phyloP scores from a whole-genome alignment of 2,797 vertebrate species.

The Hemitrygon akajei region DNA sequence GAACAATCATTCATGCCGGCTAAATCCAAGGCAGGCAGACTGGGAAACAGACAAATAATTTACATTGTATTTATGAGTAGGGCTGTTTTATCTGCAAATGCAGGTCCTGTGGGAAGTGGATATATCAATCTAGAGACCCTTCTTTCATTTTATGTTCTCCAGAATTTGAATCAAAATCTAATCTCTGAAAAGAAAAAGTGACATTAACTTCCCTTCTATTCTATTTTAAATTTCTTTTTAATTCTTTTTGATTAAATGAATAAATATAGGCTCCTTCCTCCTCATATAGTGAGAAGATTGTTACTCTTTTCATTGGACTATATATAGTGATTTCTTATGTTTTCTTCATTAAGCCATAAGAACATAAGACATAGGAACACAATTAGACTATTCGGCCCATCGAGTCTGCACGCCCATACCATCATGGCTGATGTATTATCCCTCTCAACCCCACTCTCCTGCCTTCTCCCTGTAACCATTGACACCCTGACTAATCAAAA shows the following conservation, averaged over 20 bases:
- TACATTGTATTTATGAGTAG: neutral
- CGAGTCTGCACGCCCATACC: no score
- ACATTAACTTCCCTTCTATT: no score
- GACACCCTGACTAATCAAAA: no score
- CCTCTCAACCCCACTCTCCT: no score
- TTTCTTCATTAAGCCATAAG: no score
- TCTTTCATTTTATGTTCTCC: neutral
- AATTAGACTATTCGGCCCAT: no score
- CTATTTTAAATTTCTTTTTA: neutral
- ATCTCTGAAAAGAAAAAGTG: neutral
- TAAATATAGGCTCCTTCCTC: neutral
- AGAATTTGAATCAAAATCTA: neutral
- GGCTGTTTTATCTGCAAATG: neutral
- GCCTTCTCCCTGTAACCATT: no score
- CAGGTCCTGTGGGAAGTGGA: neutral
- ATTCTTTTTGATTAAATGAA: neutral
- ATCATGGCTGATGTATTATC: no score
- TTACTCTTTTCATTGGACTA: neutral
- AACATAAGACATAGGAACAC: no score
- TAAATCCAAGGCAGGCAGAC: neutral
- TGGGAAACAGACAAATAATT: neutral
- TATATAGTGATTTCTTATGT: neutral
- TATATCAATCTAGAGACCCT: neutral
- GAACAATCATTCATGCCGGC: conserved; percentile 8
- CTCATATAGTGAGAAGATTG: neutral